Conservation (phyloP, 2,113 vertebrate species). For the Dromiciops gliroides region DNA sequence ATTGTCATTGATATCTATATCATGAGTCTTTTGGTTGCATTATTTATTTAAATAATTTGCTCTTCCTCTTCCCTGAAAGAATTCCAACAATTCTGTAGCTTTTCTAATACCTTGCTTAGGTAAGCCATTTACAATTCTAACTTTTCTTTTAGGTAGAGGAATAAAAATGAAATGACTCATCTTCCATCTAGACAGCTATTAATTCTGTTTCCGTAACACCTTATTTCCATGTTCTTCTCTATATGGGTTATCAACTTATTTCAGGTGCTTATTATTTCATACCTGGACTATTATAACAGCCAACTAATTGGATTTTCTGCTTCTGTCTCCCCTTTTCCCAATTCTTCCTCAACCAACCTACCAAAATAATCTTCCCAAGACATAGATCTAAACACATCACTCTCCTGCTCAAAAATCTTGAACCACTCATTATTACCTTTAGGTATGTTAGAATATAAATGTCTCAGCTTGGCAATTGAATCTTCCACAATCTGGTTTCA, state of each 20-base stretch:
- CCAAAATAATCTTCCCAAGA: background rate
- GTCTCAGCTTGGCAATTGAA: too few relatives aligned
- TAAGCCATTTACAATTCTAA: background rate
- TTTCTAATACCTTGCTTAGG: background rate
- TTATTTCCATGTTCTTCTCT: background rate
- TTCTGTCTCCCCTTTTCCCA: background rate
- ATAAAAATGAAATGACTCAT: background rate
- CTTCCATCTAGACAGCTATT: background rate
- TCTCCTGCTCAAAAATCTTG: background rate
- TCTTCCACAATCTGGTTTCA: too few relatives aligned
- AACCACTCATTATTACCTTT: background rate
- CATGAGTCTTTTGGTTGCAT: background rate
- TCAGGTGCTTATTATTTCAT: background rate
- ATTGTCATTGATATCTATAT: background rate
- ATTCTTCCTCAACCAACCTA: background rate
- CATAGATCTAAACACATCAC: background rate
- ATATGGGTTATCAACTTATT: background rate
- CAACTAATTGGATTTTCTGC: background rate
- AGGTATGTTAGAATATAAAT: background rate
- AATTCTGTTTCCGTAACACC: background rate
- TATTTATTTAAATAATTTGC: background rate
- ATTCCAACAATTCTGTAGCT: background rate
- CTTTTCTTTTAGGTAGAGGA: too few relatives aligned
- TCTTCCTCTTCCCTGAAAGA: background rate
- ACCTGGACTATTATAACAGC: background rate